phyloP scores from a whole-genome alignment of 30 jellyfish, hydroid and myxozoan genomes.

The Pelagia noctiluca region DNA sequence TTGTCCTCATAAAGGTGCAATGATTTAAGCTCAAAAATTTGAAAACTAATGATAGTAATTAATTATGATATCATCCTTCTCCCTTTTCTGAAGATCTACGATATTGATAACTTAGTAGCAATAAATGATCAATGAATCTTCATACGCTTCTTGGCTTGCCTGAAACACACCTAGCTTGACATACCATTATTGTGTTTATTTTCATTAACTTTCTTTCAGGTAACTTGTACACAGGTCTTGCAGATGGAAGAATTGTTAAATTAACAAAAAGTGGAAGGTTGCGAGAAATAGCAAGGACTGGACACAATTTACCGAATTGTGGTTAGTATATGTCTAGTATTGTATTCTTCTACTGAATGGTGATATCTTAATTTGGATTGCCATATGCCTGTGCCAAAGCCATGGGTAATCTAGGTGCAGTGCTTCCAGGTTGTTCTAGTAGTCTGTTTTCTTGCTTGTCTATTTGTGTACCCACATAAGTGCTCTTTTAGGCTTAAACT shows the following conservation, averaged over 20 bases:
- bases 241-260: constrained; percentile 92
- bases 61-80: no score
- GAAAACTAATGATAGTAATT: no score
- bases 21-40: no score
- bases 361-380: background rate
- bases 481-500: no score
- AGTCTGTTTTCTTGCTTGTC: no score
- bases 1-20: no score
- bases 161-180: background rate
- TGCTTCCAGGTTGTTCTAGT: no score
- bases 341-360: background rate
- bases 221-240: constrained; percentile 92
- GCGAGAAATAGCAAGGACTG: constrained; percentile 85
- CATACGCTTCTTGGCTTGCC: background rate
- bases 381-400: constrained; percentile 19
- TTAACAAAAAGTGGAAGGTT: constrained; percentile 76
- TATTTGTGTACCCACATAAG: no score
- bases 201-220: constrained; percentile 47
- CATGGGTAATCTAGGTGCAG: no score
- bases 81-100: no score
- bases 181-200: background rate
- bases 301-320: constrained; percentile 86
- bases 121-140: no score
- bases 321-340: constrained; percentile 53
- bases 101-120: no score